These are phyloP conservation scores for Tyrannus savana DNA, from an alignment of 2,113 vertebrate species.

Conservation along the genomic window DNA sequence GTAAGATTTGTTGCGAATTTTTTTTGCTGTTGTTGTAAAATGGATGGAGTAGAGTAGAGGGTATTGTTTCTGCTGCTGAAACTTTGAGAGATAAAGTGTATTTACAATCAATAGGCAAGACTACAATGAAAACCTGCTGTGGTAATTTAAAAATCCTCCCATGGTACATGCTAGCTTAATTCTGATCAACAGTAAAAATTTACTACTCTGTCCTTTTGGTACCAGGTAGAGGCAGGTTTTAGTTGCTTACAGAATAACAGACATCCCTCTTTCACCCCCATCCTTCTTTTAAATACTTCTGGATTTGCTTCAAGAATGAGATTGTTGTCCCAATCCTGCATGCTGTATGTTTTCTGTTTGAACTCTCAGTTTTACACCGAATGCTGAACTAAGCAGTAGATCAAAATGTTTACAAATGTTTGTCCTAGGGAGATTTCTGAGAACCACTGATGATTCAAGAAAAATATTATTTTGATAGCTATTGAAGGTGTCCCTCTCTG, in stretches of 20 bases:
- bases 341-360: not conserved
- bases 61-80: not conserved
- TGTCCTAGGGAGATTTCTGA: not conserved
- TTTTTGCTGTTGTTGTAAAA: not conserved
- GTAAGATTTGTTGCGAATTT: not conserved
- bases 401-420: not conserved
- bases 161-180: not conserved
- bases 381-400: not conserved
- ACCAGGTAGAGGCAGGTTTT: not conserved
- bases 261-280: not conserved
- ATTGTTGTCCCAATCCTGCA: not conserved
- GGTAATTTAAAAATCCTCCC: not conserved
- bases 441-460: not conserved
- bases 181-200: not conserved
- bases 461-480: not conserved
- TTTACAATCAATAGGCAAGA: not conserved
- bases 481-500: not conserved
- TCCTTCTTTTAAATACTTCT: not conserved
- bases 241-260: not conserved
- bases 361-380: not conserved
- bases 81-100: not conserved
- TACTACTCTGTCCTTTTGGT: not conserved
- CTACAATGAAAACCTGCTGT: not conserved
- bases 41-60: not conserved
- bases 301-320: not conserved